Percentiles rank a stretch among this genome's conserved stretches.
These are phyloP conservation scores for Noctua fimbriata DNA, from an alignment of 2,888 invertebrate species.

Conservation along the genomic window DNA sequence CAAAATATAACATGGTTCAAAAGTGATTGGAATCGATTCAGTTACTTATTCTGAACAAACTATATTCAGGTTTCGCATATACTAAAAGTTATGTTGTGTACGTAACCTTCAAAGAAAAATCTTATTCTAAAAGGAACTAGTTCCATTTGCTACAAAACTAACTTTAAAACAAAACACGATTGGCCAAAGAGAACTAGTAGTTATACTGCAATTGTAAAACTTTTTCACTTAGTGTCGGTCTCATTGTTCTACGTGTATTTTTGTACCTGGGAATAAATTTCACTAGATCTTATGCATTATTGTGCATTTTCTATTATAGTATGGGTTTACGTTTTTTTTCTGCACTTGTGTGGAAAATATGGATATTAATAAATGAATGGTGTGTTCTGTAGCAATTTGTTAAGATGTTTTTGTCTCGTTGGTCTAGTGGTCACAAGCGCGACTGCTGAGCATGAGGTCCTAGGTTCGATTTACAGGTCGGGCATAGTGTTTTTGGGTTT, in stretches of 20 bases:
- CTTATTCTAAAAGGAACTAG: too few species aligned
- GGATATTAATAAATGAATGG: background rate
- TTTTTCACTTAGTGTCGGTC: constrained; percentile 82
- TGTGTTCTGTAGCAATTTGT: constrained; percentile 8
- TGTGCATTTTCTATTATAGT: constrained; percentile 32
- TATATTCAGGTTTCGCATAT: too few species aligned
- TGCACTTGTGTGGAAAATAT: background rate
- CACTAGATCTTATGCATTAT: constrained; percentile 32
- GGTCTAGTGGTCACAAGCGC: too few species aligned
- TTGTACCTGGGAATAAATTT: constrained; percentile 58
- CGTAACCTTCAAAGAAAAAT: too few species aligned
- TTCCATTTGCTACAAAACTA: background rate
- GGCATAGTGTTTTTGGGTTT: background rate
- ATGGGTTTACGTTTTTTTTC: constrained; percentile 23
- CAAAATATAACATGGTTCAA: too few species aligned
- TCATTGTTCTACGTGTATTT: constrained; percentile 80
- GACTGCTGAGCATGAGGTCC: background rate
- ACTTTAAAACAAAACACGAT: constrained; percentile 46
- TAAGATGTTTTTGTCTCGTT: background rate
- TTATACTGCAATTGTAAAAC: constrained; percentile 81
- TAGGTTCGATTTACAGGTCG: background rate
- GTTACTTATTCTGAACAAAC: too few species aligned
- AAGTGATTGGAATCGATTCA: too few species aligned
- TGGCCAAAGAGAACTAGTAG: constrained; percentile 28
- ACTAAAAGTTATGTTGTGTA: too few species aligned